A percentile compares a stretch with the other conserved stretches of the same genome.
Conservation (phyloP, 2,113 vertebrate genomes). For the Cheilinus undulatus region DNA sequence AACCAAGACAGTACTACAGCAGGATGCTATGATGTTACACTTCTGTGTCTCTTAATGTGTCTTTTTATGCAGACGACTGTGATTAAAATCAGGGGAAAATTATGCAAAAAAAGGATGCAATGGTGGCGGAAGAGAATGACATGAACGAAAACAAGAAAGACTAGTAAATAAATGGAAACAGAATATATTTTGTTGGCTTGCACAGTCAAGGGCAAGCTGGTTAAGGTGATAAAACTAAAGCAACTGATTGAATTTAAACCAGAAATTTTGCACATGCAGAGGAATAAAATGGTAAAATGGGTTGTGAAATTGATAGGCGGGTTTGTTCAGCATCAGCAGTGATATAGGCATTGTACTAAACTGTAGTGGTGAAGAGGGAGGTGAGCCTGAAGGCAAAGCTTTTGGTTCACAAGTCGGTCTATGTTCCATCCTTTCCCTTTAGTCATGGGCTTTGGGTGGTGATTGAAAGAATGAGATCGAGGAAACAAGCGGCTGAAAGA, state of each 20-base stretch:
- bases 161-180: background rate
- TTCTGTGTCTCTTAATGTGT: slow-evolving; percentile 14
- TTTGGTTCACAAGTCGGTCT: too few relatives aligned
- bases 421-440: too few relatives aligned
- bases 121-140: background rate
- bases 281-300: too few relatives aligned
- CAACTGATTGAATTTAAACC: background rate
- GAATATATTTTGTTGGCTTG: background rate
- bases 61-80: slow-evolving; percentile 8
- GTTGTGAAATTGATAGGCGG: too few relatives aligned
- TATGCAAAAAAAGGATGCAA: background rate
- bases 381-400: too few relatives aligned
- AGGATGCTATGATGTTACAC: slow-evolving; percentile 9
- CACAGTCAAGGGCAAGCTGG: background rate
- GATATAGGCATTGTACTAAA: too few relatives aligned
- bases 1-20: slow-evolving; percentile 10
- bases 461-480: too few relatives aligned
- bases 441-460: too few relatives aligned
- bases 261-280: too few relatives aligned
- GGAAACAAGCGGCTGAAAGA: too few relatives aligned
- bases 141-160: background rate
- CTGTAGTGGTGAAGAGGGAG: too few relatives aligned
- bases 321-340: too few relatives aligned
- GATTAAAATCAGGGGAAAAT: background rate
- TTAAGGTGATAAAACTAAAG: background rate